phyloP scores from a whole-genome alignment of 2,113 vertebrate species.

The Theristicus caerulescens region DNA sequence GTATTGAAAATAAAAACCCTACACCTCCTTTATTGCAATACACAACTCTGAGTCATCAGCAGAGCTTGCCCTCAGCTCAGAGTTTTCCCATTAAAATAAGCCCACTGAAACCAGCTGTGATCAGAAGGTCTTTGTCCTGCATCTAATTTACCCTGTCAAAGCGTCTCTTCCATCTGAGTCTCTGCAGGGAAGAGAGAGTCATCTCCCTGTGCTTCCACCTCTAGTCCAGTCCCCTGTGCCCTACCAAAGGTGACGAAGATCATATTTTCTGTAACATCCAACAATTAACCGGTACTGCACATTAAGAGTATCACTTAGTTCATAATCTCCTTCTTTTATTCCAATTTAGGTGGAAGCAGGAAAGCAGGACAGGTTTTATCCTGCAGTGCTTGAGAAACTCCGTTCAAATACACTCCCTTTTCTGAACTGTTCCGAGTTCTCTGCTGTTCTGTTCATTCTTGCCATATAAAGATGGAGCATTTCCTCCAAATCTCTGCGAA shows the following conservation, averaged over 20 bases:
- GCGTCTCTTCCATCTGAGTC: neutral
- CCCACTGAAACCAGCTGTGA: neutral
- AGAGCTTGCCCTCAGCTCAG: neutral
- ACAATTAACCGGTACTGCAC: neutral
- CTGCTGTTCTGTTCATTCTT: neutral
- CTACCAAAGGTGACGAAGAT: neutral
- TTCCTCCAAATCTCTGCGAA: neutral
- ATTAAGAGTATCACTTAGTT: neutral
- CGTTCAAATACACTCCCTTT: neutral
- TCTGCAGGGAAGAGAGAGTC: neutral
- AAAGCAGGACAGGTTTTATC: neutral
- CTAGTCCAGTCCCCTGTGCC: neutral
- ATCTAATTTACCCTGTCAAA: conserved; percentile 2
- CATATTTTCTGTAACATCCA: neutral
- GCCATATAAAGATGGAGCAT: neutral
- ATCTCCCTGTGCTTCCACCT: neutral
- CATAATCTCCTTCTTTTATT: neutral
- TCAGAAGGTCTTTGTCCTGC: neutral
- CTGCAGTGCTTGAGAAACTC: neutral
- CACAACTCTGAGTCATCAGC: neutral
- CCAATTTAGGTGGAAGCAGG: neutral
- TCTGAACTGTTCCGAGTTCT: neutral
- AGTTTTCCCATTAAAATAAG: neutral
- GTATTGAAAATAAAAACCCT: neutral
- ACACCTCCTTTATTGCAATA: neutral